Conservation (phyloP, 2,113 vertebrate genomes). For the Neotoma lepida region DNA sequence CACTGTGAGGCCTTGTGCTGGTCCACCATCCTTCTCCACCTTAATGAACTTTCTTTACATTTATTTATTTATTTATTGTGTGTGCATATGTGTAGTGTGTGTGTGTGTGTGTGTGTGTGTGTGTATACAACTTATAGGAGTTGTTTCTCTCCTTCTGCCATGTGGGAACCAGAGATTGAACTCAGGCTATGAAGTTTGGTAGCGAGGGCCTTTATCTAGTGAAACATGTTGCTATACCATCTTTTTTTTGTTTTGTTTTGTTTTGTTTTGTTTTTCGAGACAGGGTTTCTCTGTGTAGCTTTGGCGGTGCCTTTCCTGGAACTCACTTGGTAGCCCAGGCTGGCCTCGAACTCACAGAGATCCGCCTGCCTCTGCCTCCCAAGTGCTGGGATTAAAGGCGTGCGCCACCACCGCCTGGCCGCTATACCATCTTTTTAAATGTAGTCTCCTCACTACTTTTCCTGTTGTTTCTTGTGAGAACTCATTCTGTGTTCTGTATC, state of each 20-base stretch:
- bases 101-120: not conserved
- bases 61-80: not conserved
- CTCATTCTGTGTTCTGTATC: not conserved
- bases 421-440: not conserved
- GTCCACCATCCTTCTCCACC: not conserved
- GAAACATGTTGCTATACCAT: not conserved
- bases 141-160: not conserved
- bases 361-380: too few relatives aligned
- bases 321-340: too few relatives aligned
- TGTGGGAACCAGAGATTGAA: not conserved
- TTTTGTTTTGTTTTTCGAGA: too few relatives aligned
- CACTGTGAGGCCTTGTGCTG: not conserved
- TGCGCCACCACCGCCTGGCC: too few relatives aligned
- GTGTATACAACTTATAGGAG: not conserved
- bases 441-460: not conserved
- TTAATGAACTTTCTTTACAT: not conserved
- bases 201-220: not conserved
- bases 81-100: not conserved
- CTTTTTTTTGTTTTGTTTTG: too few relatives aligned
- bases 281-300: too few relatives aligned
- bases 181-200: not conserved
- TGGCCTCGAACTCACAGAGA: too few relatives aligned
- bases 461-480: not conserved
- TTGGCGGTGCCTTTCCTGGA: too few relatives aligned
- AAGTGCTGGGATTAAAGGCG: too few relatives aligned